phyloP scores from a whole-genome alignment of 2,797 vertebrate genomes.

The Pempheris klunzingeri region DNA sequence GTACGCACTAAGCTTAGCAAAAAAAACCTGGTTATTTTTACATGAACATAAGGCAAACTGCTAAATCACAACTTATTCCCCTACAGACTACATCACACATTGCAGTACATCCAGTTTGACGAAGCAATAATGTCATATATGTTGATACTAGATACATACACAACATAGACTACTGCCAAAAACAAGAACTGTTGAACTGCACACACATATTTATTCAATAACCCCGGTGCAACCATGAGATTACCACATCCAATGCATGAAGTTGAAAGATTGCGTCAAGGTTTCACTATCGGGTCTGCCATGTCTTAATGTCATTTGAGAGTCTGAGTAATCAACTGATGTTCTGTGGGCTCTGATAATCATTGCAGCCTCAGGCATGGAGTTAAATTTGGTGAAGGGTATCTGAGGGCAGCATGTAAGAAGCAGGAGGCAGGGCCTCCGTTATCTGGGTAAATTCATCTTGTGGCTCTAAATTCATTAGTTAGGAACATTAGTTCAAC shows the following conservation, averaged over 20 bases:
- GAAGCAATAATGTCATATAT: background rate
- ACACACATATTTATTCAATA: background rate
- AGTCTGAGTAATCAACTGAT: background rate
- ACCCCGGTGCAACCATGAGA: background rate
- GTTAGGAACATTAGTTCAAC: background rate
- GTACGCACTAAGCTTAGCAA: no score
- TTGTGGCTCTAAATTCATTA: background rate
- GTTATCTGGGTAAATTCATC: conserved; percentile 23
- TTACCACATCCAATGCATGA: background rate
- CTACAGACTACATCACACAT: background rate
- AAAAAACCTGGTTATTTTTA: no score
- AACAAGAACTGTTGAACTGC: background rate
- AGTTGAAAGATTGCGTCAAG: background rate
- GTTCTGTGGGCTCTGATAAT: background rate
- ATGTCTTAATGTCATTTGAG: background rate
- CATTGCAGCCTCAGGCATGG: background rate
- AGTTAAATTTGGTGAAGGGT: conserved; percentile 9
- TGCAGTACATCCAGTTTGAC: background rate
- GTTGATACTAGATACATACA: background rate
- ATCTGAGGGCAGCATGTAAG: conserved; percentile 25
- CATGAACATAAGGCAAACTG: no score
- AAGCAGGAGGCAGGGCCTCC: background rate
- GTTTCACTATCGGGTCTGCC: background rate
- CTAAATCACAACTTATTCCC: no score
- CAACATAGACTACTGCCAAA: no score